Conservation (phyloP, 2,113 vertebrate species). For the Corapipo altera region DNA sequence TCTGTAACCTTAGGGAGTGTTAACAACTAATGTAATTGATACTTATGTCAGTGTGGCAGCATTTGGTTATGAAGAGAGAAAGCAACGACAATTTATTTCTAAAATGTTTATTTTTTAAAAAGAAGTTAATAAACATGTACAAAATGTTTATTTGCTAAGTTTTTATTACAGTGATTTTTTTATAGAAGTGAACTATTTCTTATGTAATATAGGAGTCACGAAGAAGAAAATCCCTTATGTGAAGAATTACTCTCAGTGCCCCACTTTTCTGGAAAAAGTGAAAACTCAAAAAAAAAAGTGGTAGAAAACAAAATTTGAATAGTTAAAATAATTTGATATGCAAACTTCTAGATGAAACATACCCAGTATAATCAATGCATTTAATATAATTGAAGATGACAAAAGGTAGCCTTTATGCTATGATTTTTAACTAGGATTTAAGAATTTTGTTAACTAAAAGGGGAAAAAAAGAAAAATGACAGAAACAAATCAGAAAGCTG, state of each 20-base stretch:
- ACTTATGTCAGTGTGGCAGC: background rate
- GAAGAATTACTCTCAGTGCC: background rate
- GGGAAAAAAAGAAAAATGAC: background rate
- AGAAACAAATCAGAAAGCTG: background rate
- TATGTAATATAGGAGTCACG: background rate
- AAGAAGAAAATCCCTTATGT: background rate
- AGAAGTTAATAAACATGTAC: background rate
- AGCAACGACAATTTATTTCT: background rate
- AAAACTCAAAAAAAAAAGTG: background rate
- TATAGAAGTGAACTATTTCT: background rate
- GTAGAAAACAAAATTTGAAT: background rate
- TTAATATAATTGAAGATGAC: background rate
- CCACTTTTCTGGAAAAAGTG: background rate
- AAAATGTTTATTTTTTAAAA: background rate
- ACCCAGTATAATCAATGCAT: background rate
- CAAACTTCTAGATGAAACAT: background rate
- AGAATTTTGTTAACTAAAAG: background rate
- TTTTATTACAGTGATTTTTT: background rate
- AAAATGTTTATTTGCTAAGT: background rate
- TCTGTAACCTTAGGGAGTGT: background rate
- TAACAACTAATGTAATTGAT: background rate
- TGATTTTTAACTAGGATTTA: background rate
- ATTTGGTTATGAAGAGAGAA: background rate
- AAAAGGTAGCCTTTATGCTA: background rate
- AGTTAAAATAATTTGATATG: background rate